A percentile compares a stretch with the other conserved stretches of the same genome.
Evolutionary conservation across 2,888 invertebrate species (phyloP).

Genomic region (Eledona agricola): DNA sequence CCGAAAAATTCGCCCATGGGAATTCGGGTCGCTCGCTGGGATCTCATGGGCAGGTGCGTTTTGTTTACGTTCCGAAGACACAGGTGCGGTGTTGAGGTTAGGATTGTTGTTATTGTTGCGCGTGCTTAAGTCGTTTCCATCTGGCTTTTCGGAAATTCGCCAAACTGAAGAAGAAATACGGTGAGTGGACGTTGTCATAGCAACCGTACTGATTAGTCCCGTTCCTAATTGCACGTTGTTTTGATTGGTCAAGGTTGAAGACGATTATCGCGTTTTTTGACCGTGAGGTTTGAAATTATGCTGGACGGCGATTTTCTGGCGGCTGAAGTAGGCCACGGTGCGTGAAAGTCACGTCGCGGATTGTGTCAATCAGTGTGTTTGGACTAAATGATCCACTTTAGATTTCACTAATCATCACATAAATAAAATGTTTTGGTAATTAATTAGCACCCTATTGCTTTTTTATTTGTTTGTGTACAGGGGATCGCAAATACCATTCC

Average conservation of each 20-base stretch:
- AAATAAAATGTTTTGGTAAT: no score
- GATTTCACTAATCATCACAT: conserved; percentile 7
- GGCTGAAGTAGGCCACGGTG: conserved; percentile 17
- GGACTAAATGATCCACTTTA: conserved; percentile 4
- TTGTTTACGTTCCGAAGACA: conserved; percentile 37
- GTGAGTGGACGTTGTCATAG: conserved; percentile 35
- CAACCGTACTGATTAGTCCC: neutral
- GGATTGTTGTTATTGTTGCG: conserved; percentile 34
- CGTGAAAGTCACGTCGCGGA: conserved; percentile 19
- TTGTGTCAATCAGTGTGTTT: conserved; percentile 5
- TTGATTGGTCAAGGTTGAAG: conserved; percentile 1
- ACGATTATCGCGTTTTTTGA: conserved; percentile 3
- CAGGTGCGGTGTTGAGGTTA: conserved; percentile 43
- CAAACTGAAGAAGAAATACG: conserved; percentile 46
- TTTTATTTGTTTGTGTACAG: neutral
- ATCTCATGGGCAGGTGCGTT: conserved; percentile 32
- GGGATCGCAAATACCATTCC: neutral
- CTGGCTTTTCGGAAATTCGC: conserved; percentile 4
- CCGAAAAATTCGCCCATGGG: no score
- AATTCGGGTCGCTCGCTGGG: no score
- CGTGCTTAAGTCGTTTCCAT: conserved; percentile 6
- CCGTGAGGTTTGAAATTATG: no score
- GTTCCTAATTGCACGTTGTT: conserved; percentile 1
- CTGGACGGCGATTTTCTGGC: conserved; percentile 2
- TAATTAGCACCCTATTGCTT: neutral